Conservation (phyloP, 2,888 invertebrate genomes). For the Synergus gifuensis region DNA sequence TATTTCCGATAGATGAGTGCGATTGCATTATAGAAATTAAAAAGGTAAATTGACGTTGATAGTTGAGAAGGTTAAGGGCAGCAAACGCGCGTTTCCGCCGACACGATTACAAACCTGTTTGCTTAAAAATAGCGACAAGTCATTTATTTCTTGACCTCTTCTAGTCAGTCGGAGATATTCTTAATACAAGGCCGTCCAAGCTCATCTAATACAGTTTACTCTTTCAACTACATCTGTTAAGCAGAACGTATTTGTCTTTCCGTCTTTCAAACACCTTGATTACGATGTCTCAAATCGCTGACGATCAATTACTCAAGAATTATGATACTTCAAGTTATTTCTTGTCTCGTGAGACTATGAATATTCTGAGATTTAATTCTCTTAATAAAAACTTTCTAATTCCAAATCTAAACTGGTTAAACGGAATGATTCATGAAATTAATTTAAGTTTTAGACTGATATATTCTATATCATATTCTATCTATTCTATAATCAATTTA, state of each 20-base stretch:
- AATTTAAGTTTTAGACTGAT: too few species aligned
- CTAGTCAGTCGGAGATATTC: constrained; percentile 40
- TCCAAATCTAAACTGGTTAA: not conserved
- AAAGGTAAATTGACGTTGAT: constrained; percentile 3
- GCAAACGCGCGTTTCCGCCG: constrained; percentile 25
- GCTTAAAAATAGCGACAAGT: constrained; percentile 42
- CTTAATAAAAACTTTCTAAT: not conserved
- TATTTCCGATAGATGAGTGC: not conserved
- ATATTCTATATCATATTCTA: too few species aligned
- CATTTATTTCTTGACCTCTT: constrained; percentile 46
- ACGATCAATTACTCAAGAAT: constrained; percentile 12
- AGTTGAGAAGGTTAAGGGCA: constrained; percentile 40
- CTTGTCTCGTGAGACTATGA: not conserved
- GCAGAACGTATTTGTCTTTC: constrained; percentile 17
- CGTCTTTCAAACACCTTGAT: constrained; percentile 20
- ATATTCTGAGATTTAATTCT: not conserved
- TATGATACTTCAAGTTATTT: constrained; percentile 20
- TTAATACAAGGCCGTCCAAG: constrained; percentile 39
- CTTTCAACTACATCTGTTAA: constrained; percentile 7
- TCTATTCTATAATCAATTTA: too few species aligned
- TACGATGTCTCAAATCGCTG: constrained; percentile 13
- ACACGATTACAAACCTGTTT: constrained; percentile 35
- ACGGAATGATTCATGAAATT: too few species aligned
- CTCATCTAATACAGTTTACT: constrained; percentile 26
- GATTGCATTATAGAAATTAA: not conserved